Conservation (phyloP, 2,888 invertebrate species). For the Aporophyla nigra region DNA sequence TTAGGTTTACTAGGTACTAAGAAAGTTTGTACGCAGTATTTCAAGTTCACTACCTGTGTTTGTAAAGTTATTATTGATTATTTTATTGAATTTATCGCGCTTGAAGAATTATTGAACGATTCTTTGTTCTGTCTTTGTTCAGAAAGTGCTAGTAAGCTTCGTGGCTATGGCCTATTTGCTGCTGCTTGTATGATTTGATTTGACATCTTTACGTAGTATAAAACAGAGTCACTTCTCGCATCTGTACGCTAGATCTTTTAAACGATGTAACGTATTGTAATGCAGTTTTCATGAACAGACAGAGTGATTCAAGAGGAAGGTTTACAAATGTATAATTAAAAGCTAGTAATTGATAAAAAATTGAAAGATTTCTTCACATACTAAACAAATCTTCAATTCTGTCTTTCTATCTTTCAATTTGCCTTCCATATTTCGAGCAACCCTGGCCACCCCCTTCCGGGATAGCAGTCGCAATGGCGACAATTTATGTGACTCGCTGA, state of each 20-base stretch:
- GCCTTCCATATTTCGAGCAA: conserved; percentile 11
- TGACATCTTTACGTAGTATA: too few relatives aligned
- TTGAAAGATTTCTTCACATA: not conserved
- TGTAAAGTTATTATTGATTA: not conserved
- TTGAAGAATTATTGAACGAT: not conserved
- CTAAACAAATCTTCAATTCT: not conserved
- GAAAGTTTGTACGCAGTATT: not conserved
- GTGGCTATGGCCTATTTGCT: not conserved
- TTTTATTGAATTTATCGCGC: not conserved
- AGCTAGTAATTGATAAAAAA: too few relatives aligned
- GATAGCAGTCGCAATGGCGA: conserved; percentile 78
- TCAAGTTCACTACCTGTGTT: not conserved
- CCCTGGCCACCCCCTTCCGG: conserved; percentile 54
- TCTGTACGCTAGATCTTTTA: too few relatives aligned
- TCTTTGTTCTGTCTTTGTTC: not conserved
- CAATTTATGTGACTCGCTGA: conserved; percentile 88
- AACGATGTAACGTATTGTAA: too few relatives aligned
- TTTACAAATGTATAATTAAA: too few relatives aligned
- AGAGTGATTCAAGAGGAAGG: too few relatives aligned
- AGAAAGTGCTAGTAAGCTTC: not conserved
- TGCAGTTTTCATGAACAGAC: too few relatives aligned
- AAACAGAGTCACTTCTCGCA: too few relatives aligned
- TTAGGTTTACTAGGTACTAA: not conserved
- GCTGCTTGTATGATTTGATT: not conserved
- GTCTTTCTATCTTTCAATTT: not conserved